Percentiles rank a stretch among this genome's conserved stretches.
phyloP scores from a whole-genome alignment of 2,113 vertebrate genomes.

The Aspidoscelis tigris region DNA sequence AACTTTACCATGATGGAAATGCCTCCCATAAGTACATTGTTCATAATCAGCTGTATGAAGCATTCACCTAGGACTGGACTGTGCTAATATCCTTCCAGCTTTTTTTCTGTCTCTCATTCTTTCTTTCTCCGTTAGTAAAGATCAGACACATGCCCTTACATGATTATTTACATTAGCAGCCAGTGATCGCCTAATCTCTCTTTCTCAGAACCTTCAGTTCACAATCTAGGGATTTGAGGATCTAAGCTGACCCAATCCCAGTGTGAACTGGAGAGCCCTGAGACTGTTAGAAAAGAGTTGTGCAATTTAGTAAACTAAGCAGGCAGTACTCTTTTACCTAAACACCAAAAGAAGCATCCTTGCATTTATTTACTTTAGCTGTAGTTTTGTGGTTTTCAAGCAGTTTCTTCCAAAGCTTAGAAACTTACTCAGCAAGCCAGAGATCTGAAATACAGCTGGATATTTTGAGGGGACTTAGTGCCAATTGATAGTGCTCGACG shows the following conservation, averaged over 20 bases:
- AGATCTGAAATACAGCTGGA: conserved; percentile 5
- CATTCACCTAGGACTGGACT: background rate
- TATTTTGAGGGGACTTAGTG: background rate
- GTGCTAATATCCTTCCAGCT: background rate
- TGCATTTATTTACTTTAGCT: conserved; percentile 6
- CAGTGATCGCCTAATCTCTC: background rate
- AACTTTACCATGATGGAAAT: background rate
- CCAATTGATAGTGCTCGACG: background rate
- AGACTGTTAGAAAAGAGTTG: background rate
- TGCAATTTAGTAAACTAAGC: background rate
- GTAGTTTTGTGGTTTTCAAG: fast-evolving
- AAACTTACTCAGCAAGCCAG: conserved; percentile 10
- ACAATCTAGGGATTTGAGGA: background rate
- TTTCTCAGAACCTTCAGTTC: background rate
- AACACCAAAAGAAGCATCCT: background rate
- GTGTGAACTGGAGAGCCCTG: background rate
- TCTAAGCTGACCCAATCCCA: background rate
- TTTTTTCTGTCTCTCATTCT: background rate
- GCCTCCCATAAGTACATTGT: background rate
- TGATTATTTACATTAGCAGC: conserved; percentile 9
- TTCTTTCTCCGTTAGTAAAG: background rate
- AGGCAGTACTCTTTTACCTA: background rate
- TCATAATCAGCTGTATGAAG: background rate
- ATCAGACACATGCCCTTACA: conserved; percentile 10
- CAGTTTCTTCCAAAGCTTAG: background rate